Percentiles rank a stretch among this genome's conserved stretches.
These are phyloP conservation scores for Galemys pyrenaicus DNA, from an alignment of 2,113 vertebrate genomes.

Conservation along the genomic window DNA sequence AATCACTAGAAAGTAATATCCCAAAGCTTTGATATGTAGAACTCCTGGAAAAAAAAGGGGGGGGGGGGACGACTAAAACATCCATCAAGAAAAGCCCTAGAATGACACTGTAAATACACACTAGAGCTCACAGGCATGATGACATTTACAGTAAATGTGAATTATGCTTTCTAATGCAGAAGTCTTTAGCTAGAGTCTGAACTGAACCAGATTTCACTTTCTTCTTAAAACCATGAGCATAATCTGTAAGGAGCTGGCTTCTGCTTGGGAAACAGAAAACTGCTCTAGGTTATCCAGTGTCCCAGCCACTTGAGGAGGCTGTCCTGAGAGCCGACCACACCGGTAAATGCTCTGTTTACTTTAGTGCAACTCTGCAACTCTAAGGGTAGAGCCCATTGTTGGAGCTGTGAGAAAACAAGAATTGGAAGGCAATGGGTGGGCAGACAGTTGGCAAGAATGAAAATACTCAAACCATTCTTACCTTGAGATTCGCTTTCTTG, in stretches of 20 bases:
- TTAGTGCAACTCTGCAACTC: neutral
- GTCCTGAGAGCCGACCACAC: neutral
- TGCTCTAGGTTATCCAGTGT: neutral
- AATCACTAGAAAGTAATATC: constrained; percentile 35
- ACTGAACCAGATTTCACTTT: constrained; percentile 57
- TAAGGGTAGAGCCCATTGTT: neutral
- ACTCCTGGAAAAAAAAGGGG: constrained; percentile 20
- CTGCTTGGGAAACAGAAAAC: neutral
- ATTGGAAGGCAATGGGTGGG: neutral
- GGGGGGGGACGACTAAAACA: neutral
- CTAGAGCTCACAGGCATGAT: constrained; percentile 1
- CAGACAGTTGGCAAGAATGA: neutral
- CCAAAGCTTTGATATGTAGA: constrained; percentile 40
- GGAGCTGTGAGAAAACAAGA: neutral
- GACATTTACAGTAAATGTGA: constrained; percentile 62
- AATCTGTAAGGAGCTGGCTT: neutral
- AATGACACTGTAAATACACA: constrained; percentile 54
- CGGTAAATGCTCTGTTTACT: neutral
- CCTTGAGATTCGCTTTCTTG: neutral
- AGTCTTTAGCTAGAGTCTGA: constrained; percentile 40
- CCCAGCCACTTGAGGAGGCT: neutral
- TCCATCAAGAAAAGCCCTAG: constrained; percentile 54
- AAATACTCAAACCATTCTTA: neutral
- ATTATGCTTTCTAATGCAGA: constrained; percentile 47
- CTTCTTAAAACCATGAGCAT: neutral